phyloP scores from a whole-genome alignment of 64 coral and sea anemone genomes.

The Montipora foliosa region DNA sequence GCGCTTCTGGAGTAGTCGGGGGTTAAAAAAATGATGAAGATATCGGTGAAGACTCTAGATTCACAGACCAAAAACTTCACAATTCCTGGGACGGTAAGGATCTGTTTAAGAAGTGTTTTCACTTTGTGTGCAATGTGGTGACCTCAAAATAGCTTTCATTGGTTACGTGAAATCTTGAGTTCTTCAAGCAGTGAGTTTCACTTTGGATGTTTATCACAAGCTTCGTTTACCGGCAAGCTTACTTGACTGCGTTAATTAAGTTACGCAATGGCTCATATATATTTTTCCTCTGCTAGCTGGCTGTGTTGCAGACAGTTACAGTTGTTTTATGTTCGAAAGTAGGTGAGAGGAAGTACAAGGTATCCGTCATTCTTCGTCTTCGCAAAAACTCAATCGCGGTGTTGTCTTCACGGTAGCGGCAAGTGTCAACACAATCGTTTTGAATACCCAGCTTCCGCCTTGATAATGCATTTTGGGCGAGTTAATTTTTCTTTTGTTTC shows the following conservation, averaged over 20 bases:
- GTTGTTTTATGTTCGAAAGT: too few species aligned
- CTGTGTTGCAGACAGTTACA: too few species aligned
- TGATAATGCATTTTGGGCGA: neutral
- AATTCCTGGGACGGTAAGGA: slow-evolving; percentile 74
- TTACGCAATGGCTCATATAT: too few species aligned
- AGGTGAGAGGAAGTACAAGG: too few species aligned
- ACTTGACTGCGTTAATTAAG: too few species aligned
- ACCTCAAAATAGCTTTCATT: neutral
- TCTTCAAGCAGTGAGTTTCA: neutral
- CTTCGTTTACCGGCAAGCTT: too few species aligned
- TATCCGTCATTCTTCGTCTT: too few species aligned
- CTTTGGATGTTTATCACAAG: too few species aligned
- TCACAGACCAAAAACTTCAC: slow-evolving; percentile 90
- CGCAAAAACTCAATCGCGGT: too few species aligned
- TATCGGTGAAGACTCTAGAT: slow-evolving; percentile 98
- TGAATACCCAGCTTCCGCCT: neutral
- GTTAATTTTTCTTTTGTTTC: neutral
- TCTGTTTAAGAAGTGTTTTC: neutral
- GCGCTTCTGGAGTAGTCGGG: neutral
- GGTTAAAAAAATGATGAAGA: slow-evolving; percentile 77
- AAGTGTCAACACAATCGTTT: too few species aligned
- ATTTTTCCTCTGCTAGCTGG: too few species aligned
- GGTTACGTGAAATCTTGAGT: neutral
- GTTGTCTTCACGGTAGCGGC: too few species aligned
- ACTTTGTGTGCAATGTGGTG: neutral